Evolutionary conservation across 1,140 invertebrate species (phyloP).

Genomic region (Odontomachus brunneus): DNA sequence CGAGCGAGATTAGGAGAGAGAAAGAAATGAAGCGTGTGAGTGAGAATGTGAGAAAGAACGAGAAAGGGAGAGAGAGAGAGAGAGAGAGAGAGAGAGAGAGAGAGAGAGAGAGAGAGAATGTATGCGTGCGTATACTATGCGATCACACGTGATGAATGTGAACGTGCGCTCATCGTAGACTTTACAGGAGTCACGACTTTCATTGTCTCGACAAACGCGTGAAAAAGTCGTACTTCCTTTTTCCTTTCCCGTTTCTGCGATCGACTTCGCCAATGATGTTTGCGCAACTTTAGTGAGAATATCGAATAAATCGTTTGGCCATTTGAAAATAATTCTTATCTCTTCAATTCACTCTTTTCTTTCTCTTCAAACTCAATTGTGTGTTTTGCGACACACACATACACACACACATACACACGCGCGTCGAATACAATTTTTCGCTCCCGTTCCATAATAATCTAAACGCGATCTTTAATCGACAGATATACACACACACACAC

Average conservation of each 20-base stretch:
- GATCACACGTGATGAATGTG: not conserved
- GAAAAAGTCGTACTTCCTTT: conserved; percentile 56
- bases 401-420: conserved; percentile 9
- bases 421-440: conserved; percentile 9
- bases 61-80: conserved; percentile 34
- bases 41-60: conserved; percentile 16
- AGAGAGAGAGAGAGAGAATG: conserved; percentile 19
- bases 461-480: conserved; percentile 32
- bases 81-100: conserved; percentile 38
- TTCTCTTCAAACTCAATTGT: conserved; percentile 22
- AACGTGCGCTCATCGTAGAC: conserved; percentile 28
- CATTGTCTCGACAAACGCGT: not conserved
- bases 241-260: conserved; percentile 55
- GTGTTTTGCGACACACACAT: not conserved
- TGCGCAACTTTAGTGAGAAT: conserved; percentile 29
- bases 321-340: too few species aligned
- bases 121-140: not conserved
- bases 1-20: conserved; percentile 32
- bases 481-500: too few species aligned
- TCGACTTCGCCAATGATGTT: not conserved
- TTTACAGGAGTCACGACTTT: conserved; percentile 47
- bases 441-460: conserved; percentile 20
- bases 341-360: conserved; percentile 1
- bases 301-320: too few species aligned
- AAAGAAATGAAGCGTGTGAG: conserved; percentile 36